Evolutionary conservation across 2,113 vertebrate genomes (phyloP), one percentile per base, ranked within the genome.

Genomic region (Malurus cyaneus): DNA sequence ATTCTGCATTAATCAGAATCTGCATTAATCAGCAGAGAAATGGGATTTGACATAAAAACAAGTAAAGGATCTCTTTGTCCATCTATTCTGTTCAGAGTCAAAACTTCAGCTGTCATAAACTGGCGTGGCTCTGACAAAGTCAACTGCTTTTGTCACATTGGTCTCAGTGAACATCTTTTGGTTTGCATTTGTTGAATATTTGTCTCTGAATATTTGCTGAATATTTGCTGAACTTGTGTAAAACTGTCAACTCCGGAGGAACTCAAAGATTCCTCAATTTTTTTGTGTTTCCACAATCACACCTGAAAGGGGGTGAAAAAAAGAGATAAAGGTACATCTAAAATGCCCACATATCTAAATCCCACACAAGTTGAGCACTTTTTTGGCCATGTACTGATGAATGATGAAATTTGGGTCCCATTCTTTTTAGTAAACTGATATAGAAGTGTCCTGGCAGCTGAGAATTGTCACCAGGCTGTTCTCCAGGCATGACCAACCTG

Each of bases 261-360:
- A 19, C 15, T 49, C 46, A 73, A 20, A 82, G 3, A 25, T 62
- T 74, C 20, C 34, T 29, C 18, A 46, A 5, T 15, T 20, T 71
- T 71, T 84, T 52, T 20, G 5, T 0, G 0, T 49, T 87, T 86
- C 42, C 52, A 54, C 50, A 2, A 39, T 8, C 32, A n/a, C 5
- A 20, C 10, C 11, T 62, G 13, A 62, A 84, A 87, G 7, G 14
- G 54, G 10, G 6, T 56, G 36, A 69, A 79, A 81, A 69, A 14
- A 29, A 84, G 39, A 79, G 47, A 34, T 39, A 25, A 29, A 71
- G 3, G 14, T 44, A 34, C 56, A 76, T 76, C 31, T 72, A 19
- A 79, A 94, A 80, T 26, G 8, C 8, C 12, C 5, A 19, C 4
- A 1, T 21, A 44, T 18, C 17, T 64, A 50, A 81, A 42, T 36